These are phyloP conservation scores for Sussaba pulchella DNA, from an alignment of 2,888 invertebrate genomes.

Conservation along the genomic window DNA sequence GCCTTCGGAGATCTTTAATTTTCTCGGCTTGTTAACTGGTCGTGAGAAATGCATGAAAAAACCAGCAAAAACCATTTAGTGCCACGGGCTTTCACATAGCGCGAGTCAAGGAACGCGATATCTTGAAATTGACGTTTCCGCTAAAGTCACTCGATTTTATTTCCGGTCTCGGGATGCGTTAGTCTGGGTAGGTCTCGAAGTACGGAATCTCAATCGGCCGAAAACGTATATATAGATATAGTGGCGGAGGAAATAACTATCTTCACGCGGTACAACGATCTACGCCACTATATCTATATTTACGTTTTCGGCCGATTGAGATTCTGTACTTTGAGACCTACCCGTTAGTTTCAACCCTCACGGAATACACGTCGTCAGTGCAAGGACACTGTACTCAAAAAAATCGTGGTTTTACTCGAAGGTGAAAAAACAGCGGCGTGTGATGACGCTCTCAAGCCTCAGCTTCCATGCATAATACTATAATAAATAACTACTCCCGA, in stretches of 20 bases:
- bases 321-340: no score
- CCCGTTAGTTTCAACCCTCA: slow-evolving; percentile 66
- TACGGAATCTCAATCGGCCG: no score
- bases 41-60: slow-evolving; percentile 40
- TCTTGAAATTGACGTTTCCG: slow-evolving; percentile 71
- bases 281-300: no score
- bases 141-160: slow-evolving; percentile 77
- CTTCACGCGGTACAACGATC: no score
- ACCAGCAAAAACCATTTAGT: slow-evolving; percentile 58
- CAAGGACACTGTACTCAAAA: slow-evolving; percentile 61
- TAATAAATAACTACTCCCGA: no score
- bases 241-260: no score
- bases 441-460: slow-evolving; percentile 14
- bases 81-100: slow-evolving; percentile 24
- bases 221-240: no score
- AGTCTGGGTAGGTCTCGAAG: slow-evolving; percentile 7
- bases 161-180: slow-evolving; percentile 73
- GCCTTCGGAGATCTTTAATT: background rate
- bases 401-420: slow-evolving; percentile 69
- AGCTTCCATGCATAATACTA: background rate
- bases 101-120: slow-evolving; percentile 34
- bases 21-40: slow-evolving; percentile 44
- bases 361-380: slow-evolving; percentile 54
- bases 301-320: no score
- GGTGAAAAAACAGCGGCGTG: slow-evolving; percentile 56